Evolutionary conservation across 2,888 invertebrate genomes (phyloP), one percentile per base, ranked within the genome.

Genomic region (Drosophila neotestacea): DNA sequence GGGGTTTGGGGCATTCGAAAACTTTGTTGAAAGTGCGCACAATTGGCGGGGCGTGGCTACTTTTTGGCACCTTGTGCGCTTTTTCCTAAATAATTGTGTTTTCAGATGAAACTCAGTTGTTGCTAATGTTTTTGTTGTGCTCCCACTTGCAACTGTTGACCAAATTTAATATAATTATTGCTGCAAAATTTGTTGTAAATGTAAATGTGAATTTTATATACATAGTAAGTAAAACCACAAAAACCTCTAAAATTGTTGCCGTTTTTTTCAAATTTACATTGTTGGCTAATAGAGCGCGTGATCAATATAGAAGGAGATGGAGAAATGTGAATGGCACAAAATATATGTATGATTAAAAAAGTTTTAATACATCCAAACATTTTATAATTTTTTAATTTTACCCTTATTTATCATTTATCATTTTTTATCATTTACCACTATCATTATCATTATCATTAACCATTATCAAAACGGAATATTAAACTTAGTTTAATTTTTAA

Each of bases 41-140:
- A 65, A 60, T 61, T 70, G 42, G 32, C 28, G 47, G 60, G 70
- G 70, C 62, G 58, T 70, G 39, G 13, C 55, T 27, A 7, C 48
- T 51, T 50, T 62, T 44, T 28, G 46, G 32, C 46, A 63, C 73
- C 59, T 75, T 73, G 42, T 56, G 59, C 44, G 59, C 28, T 58
- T 73, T 54, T 52, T 42, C 46, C 39, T 41, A 75, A 58, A 76
- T 75, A 76, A 74, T 79, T 75, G 70, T 75, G 44, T 46, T 79
- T 47, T 52, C 28, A 47, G 60, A 36, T 56, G 34, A 48, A 79
- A 74, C 55, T 59, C 38, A n/a, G 47, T 32, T 58, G 11, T 38
- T 48, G 50, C 16, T 47, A 2, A 39, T 47, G 27, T 6, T 38
- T 27, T 39, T 61, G 54, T 60, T 61, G 52, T 47, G 50, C 9